A percentile compares a stretch with the other conserved stretches of the same genome.
phyloP scores from a whole-genome alignment of 2,113 vertebrate genomes.

The Apodemus speciosus region DNA sequence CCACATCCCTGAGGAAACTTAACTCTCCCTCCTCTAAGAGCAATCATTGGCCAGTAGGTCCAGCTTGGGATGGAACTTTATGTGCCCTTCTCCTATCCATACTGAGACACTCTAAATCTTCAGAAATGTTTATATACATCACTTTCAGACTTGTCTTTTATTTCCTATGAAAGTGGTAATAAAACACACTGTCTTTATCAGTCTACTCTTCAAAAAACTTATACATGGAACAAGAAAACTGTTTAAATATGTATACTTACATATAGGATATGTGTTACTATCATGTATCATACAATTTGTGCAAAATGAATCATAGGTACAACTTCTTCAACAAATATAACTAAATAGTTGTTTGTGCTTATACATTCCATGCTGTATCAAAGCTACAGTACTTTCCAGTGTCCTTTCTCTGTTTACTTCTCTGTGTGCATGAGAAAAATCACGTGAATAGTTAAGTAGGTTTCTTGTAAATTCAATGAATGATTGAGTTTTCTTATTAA shows the following conservation, averaged over 20 bases:
- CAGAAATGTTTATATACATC: neutral
- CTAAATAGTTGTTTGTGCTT: neutral
- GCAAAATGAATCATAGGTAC: neutral
- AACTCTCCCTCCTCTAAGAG: neutral
- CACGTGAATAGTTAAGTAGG: no score
- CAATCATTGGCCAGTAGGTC: neutral
- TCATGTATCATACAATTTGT: neutral
- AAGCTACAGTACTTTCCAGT: neutral
- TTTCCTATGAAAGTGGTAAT: neutral
- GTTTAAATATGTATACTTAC: neutral
- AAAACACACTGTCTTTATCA: neutral
- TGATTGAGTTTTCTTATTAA: no score
- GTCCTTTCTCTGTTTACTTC: neutral
- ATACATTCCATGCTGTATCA: neutral
- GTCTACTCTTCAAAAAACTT: neutral
- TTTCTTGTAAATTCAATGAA: neutral
- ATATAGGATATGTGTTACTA: neutral
- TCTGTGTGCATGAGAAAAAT: neutral
- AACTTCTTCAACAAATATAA: neutral
- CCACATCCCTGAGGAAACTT: neutral
- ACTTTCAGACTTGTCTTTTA: neutral
- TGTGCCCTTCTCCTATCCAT: neutral
- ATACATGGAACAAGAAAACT: neutral
- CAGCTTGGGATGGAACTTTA: neutral
- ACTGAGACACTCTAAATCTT: neutral